Evolutionary conservation across 2,888 invertebrate species (phyloP).

Genomic region (Theodoxus fluviatilis): DNA sequence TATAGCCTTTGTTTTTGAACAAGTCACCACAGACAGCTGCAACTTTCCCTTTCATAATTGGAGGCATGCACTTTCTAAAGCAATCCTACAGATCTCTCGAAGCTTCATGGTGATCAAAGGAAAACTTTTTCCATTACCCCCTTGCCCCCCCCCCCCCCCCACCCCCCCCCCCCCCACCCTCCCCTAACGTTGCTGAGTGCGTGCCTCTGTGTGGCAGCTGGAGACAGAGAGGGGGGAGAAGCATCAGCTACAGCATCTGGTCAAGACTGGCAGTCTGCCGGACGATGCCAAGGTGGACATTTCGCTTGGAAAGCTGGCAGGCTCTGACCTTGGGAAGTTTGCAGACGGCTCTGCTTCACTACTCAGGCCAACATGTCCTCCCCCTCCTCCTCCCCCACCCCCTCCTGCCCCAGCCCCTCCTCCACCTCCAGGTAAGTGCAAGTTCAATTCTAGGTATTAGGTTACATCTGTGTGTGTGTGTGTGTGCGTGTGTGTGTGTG

Average conservation of each 20-base stretch:
- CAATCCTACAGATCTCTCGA: too few species aligned
- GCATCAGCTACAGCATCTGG: conserved; percentile 82
- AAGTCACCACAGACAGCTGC: too few species aligned
- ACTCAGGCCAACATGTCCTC: conserved; percentile 35
- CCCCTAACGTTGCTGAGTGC: too few species aligned
- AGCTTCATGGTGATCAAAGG: too few species aligned
- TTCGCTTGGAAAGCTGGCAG: conserved; percentile 38
- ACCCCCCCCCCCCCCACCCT: too few species aligned
- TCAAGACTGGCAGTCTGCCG: conserved; percentile 89
- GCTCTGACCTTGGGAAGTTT: conserved; percentile 21
- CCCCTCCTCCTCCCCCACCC: conserved; percentile 49
- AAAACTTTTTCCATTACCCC: too few species aligned
- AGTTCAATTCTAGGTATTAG: not conserved
- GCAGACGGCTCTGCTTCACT: too few species aligned
- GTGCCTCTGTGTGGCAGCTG: conserved; percentile 55
- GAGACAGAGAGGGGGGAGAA: conserved; percentile 71
- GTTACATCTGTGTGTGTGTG: not conserved
- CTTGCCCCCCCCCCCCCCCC: too few species aligned
- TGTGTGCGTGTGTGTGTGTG: conserved; percentile 14
- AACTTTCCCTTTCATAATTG: too few species aligned
- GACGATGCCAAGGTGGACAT: conserved; percentile 84
- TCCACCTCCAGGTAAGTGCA: conserved; percentile 37
- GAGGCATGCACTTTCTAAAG: too few species aligned
- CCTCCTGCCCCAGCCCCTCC: conserved; percentile 43
- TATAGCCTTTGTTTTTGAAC: too few species aligned